Evolutionary conservation across 2,797 vertebrate species (phyloP), one percentile per base, ranked within the genome.

Genomic region (Emydoidea blandingii): DNA sequence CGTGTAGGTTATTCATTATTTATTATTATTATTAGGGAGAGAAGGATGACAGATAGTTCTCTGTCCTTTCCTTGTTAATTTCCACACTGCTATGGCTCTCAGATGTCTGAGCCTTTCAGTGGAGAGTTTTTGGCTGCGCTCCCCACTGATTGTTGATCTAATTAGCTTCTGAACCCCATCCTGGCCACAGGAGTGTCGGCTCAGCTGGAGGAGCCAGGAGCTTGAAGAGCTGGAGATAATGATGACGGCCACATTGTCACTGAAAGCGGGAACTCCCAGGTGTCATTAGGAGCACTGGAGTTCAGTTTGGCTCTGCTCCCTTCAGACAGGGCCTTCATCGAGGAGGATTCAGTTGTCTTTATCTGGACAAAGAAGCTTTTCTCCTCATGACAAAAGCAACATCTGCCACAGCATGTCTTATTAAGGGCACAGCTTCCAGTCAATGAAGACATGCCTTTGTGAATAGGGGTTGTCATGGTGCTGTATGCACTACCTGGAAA

Each of bases 331-430:
- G 37, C 11, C 50, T 91, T 94, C 25, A 47, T 83, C 47, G 91
- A 92, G 89, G 50, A 92, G 44, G 34, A 81, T 74, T 44, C 29
- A 29, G n/a, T 53, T 95, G 54, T 93, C 90, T 96, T 90, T 85
- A 91, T 81, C 85, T 92, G 89, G 89, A 96, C 86, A 95, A 94
- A 96, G 53, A 94, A 91, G 81, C 31, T 88, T 82, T 95, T 68
- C 12, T 23, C 49, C 44, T 81, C 80, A 8, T 83, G 90, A 87
- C 62, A 94, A 88, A 94, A 95, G 82, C 2, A 19, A 62, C 49
- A 91, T 84, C 12, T 14, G 85, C 57, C 29, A 81, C 79, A 88
- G 62, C 1, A 2, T 79, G 62, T 72, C 74, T 88, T 89, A 80
- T 96, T 95, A 92, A 91, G 82, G 74, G 56, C 85, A 82, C 18